Evolutionary conservation across 2,113 vertebrate species (phyloP).

Genomic region (Electrona antarctica): DNA sequence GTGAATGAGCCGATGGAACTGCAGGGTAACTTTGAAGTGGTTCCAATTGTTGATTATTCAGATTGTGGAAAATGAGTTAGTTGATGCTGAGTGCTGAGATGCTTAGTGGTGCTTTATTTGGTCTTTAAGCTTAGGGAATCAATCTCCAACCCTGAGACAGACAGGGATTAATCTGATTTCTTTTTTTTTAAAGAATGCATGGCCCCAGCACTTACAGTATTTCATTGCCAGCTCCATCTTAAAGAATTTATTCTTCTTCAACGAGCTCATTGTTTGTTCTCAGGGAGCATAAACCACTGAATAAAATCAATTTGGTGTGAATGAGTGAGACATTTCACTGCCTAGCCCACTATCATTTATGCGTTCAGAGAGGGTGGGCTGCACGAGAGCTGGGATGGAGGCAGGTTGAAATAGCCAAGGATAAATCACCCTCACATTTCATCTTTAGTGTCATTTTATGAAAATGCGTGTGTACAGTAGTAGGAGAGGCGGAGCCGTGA

Average conservation of each 20-base stretch:
- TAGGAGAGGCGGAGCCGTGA: slow-evolving; percentile 60
- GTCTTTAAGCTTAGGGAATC: slow-evolving; percentile 25
- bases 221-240: slow-evolving; percentile 59
- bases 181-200: slow-evolving; percentile 23
- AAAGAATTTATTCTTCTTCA: slow-evolving; percentile 71
- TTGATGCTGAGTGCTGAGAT: background rate
- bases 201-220: background rate
- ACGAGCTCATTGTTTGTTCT: slow-evolving; percentile 68
- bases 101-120: slow-evolving; percentile 36
- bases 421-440: slow-evolving; percentile 67
- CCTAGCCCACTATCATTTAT: slow-evolving; percentile 61
- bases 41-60: slow-evolving; percentile 13
- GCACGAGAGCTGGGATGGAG: slow-evolving; percentile 37
- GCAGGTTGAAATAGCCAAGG: slow-evolving; percentile 45
- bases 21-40: background rate
- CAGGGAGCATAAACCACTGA: slow-evolving; percentile 71
- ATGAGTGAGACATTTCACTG: slow-evolving; percentile 47
- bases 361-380: slow-evolving; percentile 54
- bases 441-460: slow-evolving; percentile 72
- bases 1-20: background rate
- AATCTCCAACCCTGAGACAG: slow-evolving; percentile 21
- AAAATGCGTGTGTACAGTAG: slow-evolving; percentile 58
- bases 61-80: slow-evolving; percentile 25
- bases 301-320: slow-evolving; percentile 75
- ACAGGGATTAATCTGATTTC: slow-evolving; percentile 36